Conservation (phyloP, 2,113 vertebrate genomes). For the Lampris incognitus region DNA sequence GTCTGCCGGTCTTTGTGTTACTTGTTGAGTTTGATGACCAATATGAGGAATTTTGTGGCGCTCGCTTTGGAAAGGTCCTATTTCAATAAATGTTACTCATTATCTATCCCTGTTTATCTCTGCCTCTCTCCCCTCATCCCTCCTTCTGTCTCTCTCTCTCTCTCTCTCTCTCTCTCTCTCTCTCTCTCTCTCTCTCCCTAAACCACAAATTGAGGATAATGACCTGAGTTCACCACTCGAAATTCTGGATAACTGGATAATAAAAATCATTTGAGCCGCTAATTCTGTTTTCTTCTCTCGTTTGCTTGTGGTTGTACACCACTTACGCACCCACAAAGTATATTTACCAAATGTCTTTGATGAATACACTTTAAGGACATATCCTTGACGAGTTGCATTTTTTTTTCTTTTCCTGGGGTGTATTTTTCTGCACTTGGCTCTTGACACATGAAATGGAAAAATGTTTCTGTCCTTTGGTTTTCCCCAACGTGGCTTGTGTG, state of each 20-base stretch:
- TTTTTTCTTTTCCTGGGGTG: background rate
- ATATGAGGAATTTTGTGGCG: no score
- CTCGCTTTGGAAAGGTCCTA: no score
- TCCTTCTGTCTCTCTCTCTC: background rate
- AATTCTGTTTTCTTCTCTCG: conserved; percentile 19
- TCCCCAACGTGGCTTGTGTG: background rate
- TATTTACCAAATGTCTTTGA: conserved; percentile 17
- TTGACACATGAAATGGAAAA: background rate
- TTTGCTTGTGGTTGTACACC: conserved; percentile 14
- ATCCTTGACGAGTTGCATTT: background rate
- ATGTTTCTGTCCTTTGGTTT: background rate
- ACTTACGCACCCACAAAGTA: conserved; percentile 1
- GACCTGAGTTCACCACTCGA: conserved; percentile 3
- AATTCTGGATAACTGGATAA: conserved; percentile 20
- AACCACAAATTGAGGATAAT: conserved; percentile 6
- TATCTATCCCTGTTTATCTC: background rate
- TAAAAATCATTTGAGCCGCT: conserved; percentile 30
- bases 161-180: background rate
- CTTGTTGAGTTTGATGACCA: no score
- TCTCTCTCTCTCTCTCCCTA: background rate
- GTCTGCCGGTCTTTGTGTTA: no score
- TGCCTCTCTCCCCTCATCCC: background rate
- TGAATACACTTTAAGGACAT: background rate
- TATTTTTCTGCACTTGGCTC: no score
- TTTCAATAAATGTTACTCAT: no score